Evolutionary conservation across 2,888 invertebrate genomes (phyloP), one percentile per base, ranked within the genome.

Genomic region (Troides aeacus): DNA sequence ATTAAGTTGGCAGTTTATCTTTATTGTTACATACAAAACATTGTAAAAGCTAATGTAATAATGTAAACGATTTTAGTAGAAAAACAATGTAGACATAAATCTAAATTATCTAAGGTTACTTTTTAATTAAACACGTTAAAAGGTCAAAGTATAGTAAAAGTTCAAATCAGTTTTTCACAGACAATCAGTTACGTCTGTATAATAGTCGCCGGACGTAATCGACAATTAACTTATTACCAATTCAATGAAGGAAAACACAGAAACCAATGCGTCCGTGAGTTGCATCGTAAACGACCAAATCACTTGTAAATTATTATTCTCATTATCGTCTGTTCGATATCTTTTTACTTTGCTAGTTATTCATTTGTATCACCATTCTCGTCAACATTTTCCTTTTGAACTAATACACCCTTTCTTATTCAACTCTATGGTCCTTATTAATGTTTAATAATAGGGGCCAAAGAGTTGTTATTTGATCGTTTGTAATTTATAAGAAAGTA

Each of bases 181-280:
- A 53, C 18, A 53, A 53, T n/a, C 5, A 15, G 53, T 53, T n/a
- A 53, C 39, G 24, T 63, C 10, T 63, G 50, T 53, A 10, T 56
- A 46, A 39, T 17, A 64, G n/a, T 75, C 80, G 77, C 77, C 82
- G 84, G 82, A 84, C 78, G 78, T 76, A 75, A 75, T 72, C 75
- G 79, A 86, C 85, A 86, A 88, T 84, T 84, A 82, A 77, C 84
- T 85, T 81, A 88, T 88, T 89, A 87, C 80, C 84, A 89, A 90
- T 85, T 88, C 90, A 89, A 89, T 87, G 85, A 85, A 87, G 88
- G 85, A 82, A 88, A 88, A 86, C 82, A 82, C 72, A 72, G 69
- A 79, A 79, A 80, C 72, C 75, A 69, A 59, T n/a, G 68, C 73
- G 77, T 76, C 79, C 82, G 81, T 79, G 76, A 70, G 67, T 23